Evolutionary conservation across 2,113 vertebrate genomes (phyloP), one percentile per base, ranked within the genome.

Genomic region (Crypturellus undulatus): DNA sequence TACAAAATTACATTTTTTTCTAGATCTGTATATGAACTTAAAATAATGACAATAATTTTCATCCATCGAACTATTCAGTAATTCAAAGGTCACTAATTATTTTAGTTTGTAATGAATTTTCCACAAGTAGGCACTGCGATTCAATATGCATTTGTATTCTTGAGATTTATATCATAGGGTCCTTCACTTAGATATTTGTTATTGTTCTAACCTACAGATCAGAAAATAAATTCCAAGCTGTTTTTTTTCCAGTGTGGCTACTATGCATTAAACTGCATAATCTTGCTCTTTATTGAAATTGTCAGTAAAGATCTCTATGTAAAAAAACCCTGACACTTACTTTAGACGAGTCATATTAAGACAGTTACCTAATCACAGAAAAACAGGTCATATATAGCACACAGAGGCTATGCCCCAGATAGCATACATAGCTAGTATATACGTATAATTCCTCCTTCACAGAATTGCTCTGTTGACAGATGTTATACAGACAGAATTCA

Each of bases 311-410:
- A 69, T 65, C 62, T 22, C 51, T 19, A 2, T 51, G 73, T 52
- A 90, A 90, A 90, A 90, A 62, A 86, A 86, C 17, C 32, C 77
- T 87, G 65, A 69, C 54, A 81, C 3, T 0, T n/a, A 54, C 58
- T 62, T 6, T 93, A 17, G 34, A 20, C 45, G 62, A 62, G 36
- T 81, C 88, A 92, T 68, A 65, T n/a, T 88, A 71, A 62, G 28
- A 52, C 43, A 79, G 69, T 13, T 75, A 79, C 62, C 80, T 87
- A 65, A 94, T 72, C 84, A 59, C 8, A 62, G 79, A 93, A 92
- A 93, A 91, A 1, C 51, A 84, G 80, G 43, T 96, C 70, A 28
- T 54, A 64, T 64, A 95, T 71, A 49, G 21, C 49, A 49, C 22
- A 49, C 21, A 49, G 38, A 38, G 38, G 38, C 38, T 38, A 38